A percentile compares a stretch with the other conserved stretches of the same genome.
Evolutionary conservation across 1,140 invertebrate genomes (phyloP).

Genomic region (Sarcophaga bullata): DNA sequence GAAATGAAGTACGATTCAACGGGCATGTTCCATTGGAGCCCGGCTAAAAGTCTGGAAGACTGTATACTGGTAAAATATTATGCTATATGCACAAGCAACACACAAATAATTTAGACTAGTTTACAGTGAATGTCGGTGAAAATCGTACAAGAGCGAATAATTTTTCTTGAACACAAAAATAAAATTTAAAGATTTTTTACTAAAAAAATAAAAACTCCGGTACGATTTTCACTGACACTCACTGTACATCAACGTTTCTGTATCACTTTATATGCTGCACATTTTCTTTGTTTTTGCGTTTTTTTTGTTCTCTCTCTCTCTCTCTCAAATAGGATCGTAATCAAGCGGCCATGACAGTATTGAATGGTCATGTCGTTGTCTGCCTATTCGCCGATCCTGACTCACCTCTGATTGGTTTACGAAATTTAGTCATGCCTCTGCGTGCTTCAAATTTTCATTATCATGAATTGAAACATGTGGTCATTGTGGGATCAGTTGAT

Average conservation of each 20-base stretch:
- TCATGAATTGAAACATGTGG: conserved; percentile 98
- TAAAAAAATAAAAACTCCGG: too few species aligned
- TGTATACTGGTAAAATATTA: conserved; percentile 86
- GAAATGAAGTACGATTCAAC: conserved; percentile 99
- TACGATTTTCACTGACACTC: too few species aligned
- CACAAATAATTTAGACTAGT: too few species aligned
- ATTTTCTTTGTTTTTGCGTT: too few species aligned
- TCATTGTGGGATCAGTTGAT: conserved; percentile 98
- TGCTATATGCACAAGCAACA: neutral
- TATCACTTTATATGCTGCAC: neutral
- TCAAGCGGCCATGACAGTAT: conserved; percentile 98
- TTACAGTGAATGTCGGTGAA: too few species aligned
- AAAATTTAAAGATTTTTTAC: too few species aligned
- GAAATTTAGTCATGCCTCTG: conserved; percentile 96
- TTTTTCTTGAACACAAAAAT: too few species aligned
- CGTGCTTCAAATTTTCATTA: conserved; percentile 99
- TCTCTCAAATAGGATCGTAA: conserved; percentile 84
- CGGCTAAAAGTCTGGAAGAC: conserved; percentile 94
- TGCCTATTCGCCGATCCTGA: conserved; percentile 98
- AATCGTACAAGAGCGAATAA: too few species aligned
- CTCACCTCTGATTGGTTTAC: conserved; percentile 93
- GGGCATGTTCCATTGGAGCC: conserved; percentile 99
- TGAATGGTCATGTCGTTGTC: conserved; percentile 98
- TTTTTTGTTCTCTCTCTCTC: neutral
- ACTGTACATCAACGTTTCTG: neutral